Conservation (phyloP, 2,113 vertebrate species). For the Hylia prasina region DNA sequence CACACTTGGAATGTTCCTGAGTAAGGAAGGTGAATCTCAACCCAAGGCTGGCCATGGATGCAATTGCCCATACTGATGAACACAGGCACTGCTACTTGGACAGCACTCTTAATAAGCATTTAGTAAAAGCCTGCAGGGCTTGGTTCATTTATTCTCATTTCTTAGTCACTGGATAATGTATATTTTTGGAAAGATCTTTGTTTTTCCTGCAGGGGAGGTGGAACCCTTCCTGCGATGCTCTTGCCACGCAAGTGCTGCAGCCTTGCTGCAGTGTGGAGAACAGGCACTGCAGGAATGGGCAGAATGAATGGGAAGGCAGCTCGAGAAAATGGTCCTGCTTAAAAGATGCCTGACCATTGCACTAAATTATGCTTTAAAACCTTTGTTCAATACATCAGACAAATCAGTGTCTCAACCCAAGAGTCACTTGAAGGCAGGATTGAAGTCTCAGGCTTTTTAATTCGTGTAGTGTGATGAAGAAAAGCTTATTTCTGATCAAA, state of each 20-base stretch:
- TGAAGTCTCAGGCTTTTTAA: neutral
- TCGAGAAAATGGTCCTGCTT: neutral
- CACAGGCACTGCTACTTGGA: neutral
- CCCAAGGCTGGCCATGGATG: rapidly evolving
- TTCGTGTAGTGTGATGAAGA: neutral
- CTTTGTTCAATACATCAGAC: neutral
- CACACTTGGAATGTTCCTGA: neutral
- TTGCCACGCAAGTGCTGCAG: neutral
- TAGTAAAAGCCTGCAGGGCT: neutral
- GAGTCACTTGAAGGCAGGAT: neutral
- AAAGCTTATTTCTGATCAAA: conserved; percentile 19
- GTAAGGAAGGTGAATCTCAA: neutral
- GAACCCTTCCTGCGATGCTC: neutral
- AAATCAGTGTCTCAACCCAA: neutral
- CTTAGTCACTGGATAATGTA: conserved; percentile 10
- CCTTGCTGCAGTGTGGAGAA: neutral
- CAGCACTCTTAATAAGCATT: neutral
- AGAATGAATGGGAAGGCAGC: neutral
- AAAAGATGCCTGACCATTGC: neutral
- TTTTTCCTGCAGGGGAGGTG: conserved; percentile 30
- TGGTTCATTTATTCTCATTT: conserved; percentile 1
- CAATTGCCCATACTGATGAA: neutral
- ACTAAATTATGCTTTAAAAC: neutral
- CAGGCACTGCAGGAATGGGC: rapidly evolving
- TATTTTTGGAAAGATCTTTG: conserved; percentile 35